A percentile compares a stretch with the other conserved stretches of the same genome.
Evolutionary conservation across 2,888 invertebrate genomes (phyloP).

Genomic region (Acleris laterana): DNA sequence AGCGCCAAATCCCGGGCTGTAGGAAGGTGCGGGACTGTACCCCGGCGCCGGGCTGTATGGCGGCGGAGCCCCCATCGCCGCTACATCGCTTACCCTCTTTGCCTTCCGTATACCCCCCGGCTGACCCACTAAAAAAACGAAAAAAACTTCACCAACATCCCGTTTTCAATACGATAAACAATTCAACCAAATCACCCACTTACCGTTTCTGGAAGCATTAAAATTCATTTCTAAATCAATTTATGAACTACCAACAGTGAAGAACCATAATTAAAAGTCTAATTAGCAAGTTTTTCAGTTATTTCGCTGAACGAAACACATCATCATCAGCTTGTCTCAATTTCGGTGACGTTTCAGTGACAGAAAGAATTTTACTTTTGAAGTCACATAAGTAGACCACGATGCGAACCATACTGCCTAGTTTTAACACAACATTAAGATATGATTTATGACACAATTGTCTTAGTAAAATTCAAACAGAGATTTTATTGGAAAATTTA

Average conservation of each 20-base stretch:
- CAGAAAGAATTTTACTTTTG: conserved; percentile 31
- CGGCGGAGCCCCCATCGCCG: conserved; percentile 86
- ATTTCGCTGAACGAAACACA: conserved; percentile 68
- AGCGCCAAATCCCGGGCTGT: conserved; percentile 60
- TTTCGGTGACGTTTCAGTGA: conserved; percentile 42
- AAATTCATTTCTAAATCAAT: conserved; percentile 67
- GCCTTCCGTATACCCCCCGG: conserved; percentile 80
- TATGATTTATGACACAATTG: no score
- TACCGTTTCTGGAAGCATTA: conserved; percentile 80
- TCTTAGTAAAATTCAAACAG: no score
- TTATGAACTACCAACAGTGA: conserved; percentile 46
- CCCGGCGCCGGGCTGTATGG: conserved; percentile 62
- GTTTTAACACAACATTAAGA: neutral
- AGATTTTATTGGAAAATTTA: no score
- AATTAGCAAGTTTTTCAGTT: conserved; percentile 53
- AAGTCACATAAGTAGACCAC: neutral
- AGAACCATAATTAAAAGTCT: conserved; percentile 60
- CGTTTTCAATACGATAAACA: conserved; percentile 14
- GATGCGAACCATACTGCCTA: neutral
- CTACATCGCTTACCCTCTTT: conserved; percentile 88
- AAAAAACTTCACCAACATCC: conserved; percentile 30
- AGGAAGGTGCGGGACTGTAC: conserved; percentile 53
- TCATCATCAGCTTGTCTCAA: conserved; percentile 64
- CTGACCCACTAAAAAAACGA: conserved; percentile 58
- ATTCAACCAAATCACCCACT: conserved; percentile 39